Evolutionary conservation across 37 sponge, comb jelly and placozoan species (phyloP).

Genomic region (Ephydatia muelleri): DNA sequence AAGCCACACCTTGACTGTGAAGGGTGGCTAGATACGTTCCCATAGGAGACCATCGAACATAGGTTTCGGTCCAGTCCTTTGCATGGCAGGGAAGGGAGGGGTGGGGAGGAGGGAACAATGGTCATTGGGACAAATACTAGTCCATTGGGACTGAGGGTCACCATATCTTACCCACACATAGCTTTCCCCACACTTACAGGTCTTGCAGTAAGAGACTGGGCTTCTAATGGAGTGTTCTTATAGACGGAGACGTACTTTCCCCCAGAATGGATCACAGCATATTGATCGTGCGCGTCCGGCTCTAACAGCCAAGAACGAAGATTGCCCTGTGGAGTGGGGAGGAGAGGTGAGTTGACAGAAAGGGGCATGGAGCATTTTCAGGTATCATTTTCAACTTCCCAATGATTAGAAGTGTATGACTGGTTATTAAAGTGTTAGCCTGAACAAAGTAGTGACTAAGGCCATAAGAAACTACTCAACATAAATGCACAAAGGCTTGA

Average conservation of each 20-base stretch:
- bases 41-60: constrained; percentile 88
- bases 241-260: constrained; percentile 62
- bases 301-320: constrained; percentile 90
- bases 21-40: constrained; percentile 95
- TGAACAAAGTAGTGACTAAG: too few species aligned
- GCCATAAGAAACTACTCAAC: too few species aligned
- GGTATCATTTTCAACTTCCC: too few species aligned
- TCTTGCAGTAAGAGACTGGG: constrained; percentile 64
- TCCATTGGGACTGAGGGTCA: background rate
- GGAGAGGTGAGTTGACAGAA: too few species aligned
- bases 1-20: constrained; percentile 88
- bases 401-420: too few species aligned
- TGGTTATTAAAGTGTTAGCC: too few species aligned
- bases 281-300: constrained; percentile 91
- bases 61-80: constrained; percentile 92
- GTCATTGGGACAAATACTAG: background rate
- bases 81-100: background rate
- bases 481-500: too few species aligned
- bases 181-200: constrained; percentile 39
- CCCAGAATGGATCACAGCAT: constrained; percentile 76
- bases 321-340: constrained; percentile 87
- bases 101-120: background rate
- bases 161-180: background rate
- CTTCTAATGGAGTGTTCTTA: constrained; percentile 61
- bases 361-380: too few species aligned